phyloP scores from a whole-genome alignment of 2,888 invertebrate species.

The Drosophila meridionalis region DNA sequence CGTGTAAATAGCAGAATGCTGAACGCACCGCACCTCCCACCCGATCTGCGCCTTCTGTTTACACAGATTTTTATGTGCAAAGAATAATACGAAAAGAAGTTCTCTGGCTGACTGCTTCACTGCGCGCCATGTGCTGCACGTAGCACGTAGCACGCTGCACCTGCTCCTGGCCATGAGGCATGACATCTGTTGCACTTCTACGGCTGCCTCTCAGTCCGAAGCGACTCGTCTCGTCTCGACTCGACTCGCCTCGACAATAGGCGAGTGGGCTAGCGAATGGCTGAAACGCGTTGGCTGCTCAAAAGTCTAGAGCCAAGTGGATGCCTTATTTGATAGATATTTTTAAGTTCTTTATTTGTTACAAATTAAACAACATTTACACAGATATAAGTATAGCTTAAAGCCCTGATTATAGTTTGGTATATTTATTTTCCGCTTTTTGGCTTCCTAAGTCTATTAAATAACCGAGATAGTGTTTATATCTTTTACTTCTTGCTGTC shows the following conservation, averaged over 20 bases:
- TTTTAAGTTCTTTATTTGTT: constrained; percentile 1
- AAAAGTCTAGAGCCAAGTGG: constrained; percentile 11
- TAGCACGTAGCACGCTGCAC: constrained; percentile 33
- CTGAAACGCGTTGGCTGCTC: constrained; percentile 13
- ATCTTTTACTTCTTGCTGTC: background rate
- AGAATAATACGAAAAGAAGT: constrained; percentile 68
- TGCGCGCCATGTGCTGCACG: constrained; percentile 49
- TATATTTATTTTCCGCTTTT: background rate
- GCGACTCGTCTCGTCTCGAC: too few species aligned
- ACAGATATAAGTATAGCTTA: background rate
- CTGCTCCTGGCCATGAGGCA: constrained; percentile 47
- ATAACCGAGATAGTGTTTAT: background rate
- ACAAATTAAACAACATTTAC: constrained; percentile 42
- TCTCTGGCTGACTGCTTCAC: constrained; percentile 27
- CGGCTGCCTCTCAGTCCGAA: constrained; percentile 53
- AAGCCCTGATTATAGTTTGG: background rate
- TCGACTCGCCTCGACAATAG: constrained; percentile 4
- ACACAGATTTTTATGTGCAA: constrained; percentile 55
- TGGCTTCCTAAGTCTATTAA: background rate
- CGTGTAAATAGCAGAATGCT: constrained; percentile 59
- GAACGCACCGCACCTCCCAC: constrained; percentile 30
- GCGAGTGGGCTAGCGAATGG: constrained; percentile 1
- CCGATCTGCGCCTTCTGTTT: constrained; percentile 13
- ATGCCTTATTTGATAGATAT: background rate
- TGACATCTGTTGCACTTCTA: constrained; percentile 75